phyloP scores from a whole-genome alignment of 2,888 invertebrate genomes.

The Melieria omissa region DNA sequence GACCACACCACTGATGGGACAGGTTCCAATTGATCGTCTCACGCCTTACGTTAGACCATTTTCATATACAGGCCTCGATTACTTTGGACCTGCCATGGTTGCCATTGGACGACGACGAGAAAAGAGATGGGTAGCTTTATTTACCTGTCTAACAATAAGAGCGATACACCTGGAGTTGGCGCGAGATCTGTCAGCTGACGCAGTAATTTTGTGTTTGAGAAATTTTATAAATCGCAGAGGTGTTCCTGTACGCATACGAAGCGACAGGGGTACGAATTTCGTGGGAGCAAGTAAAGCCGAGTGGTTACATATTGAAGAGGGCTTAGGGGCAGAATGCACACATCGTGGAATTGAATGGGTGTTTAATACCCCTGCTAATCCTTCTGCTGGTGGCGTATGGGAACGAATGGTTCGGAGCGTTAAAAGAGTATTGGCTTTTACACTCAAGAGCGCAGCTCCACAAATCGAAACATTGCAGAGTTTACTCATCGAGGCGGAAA shows the following conservation, averaged over 20 bases:
- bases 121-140: constrained; percentile 20
- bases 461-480: constrained; percentile 38
- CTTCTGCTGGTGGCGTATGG: constrained; percentile 37
- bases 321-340: constrained; percentile 9
- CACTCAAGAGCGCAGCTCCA: constrained; percentile 39
- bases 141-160: constrained; percentile 16
- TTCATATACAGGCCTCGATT: constrained; percentile 26
- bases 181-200: constrained; percentile 31
- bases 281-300: constrained; percentile 32
- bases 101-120: constrained; percentile 17
- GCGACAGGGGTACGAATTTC: constrained; percentile 42
- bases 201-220: constrained; percentile 34
- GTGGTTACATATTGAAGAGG: constrained; percentile 4
- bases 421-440: constrained; percentile 35
- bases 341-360: constrained; percentile 34
- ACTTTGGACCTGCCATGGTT: constrained; percentile 19
- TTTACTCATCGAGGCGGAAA: constrained; percentile 40
- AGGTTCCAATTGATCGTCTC: constrained; percentile 38
- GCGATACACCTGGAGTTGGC: constrained; percentile 32
- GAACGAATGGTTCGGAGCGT: constrained; percentile 38
- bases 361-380: constrained; percentile 39
- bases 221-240: constrained; percentile 41
- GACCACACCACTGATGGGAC: constrained; percentile 44
- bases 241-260: constrained; percentile 32
- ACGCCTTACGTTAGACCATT: constrained; percentile 39